Percentiles rank a stretch among this genome's conserved stretches.
Evolutionary conservation across 2,888 invertebrate species (phyloP).

Genomic region (Ennomos fuscantarius): DNA sequence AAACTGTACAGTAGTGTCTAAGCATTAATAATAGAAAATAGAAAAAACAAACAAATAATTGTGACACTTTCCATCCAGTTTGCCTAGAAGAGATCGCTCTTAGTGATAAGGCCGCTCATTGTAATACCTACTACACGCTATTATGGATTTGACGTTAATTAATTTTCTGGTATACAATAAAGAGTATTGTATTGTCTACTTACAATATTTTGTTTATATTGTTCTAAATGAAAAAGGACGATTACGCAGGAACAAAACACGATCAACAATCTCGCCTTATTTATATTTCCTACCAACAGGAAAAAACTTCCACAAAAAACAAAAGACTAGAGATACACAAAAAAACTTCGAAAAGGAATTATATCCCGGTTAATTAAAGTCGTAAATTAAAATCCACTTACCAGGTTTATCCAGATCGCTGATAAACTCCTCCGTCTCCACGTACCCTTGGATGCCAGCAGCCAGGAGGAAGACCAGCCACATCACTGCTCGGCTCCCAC

Average conservation of each 20-base stretch:
- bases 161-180: too few species aligned
- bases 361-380: constrained; percentile 37
- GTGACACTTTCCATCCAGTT: too few species aligned
- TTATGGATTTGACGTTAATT: too few species aligned
- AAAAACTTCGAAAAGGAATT: constrained; percentile 11
- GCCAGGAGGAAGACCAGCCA: constrained; percentile 60
- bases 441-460: constrained; percentile 69
- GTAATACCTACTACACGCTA: too few species aligned
- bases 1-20: too few species aligned
- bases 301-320: constrained; percentile 15
- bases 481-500: constrained; percentile 40
- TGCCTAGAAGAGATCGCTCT: too few species aligned
- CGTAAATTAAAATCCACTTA: constrained; percentile 48
- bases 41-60: too few species aligned
- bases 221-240: constrained; percentile 1
- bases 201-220: too few species aligned
- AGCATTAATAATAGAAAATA: too few species aligned
- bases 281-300: constrained; percentile 1
- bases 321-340: constrained; percentile 13
- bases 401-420: constrained; percentile 86
- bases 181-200: too few species aligned
- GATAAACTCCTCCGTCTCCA: constrained; percentile 82
- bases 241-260: constrained; percentile 4
- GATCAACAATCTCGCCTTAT: constrained; percentile 2
- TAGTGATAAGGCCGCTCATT: too few species aligned